Evolutionary conservation across 2,113 vertebrate species (phyloP).

Genomic region (Pagrus major): DNA sequence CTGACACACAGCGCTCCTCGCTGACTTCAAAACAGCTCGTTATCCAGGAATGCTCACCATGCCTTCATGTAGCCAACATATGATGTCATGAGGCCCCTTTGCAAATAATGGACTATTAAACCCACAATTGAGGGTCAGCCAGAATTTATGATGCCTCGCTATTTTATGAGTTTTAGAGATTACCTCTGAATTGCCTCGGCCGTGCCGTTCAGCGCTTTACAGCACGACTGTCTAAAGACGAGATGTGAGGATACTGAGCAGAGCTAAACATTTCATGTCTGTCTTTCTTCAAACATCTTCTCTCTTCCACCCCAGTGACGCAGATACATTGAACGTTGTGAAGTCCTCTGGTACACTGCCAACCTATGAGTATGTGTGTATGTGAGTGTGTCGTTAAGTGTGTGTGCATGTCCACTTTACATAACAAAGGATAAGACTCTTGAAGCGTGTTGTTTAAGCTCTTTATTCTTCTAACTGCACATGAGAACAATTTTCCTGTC

Average conservation of each 20-base stretch:
- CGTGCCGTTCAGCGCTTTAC: background rate
- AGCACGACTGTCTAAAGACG: conserved; percentile 6
- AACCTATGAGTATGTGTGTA: conserved; percentile 3
- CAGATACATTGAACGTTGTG: conserved; percentile 51
- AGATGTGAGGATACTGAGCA: conserved; percentile 60
- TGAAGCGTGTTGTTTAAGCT: conserved; percentile 11
- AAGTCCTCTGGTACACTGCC: conserved; percentile 55
- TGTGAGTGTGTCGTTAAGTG: background rate
- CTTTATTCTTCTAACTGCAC: conserved; percentile 35
- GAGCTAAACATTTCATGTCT: conserved; percentile 56
- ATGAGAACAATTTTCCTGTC: conserved; percentile 50
- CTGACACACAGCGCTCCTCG: conserved; percentile 22
- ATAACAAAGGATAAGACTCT: conserved; percentile 23
- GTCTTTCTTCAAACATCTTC: conserved; percentile 57
- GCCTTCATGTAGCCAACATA: conserved; percentile 41
- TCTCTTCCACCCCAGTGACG: conserved; percentile 64
- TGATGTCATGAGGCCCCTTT: conserved; percentile 66
- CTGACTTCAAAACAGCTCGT: conserved; percentile 63
- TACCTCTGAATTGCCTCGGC: background rate
- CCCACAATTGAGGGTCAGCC: conserved; percentile 35
- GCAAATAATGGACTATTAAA: conserved; percentile 58
- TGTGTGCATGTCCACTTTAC: conserved; percentile 17
- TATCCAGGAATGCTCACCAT: conserved; percentile 64
- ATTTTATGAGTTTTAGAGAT: conserved; percentile 48
- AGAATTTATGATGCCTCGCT: conserved; percentile 30